Percentiles rank a stretch among this genome's conserved stretches.
Evolutionary conservation across 1,140 invertebrate species (phyloP).

Genomic region (Diabrotica virgifera): DNA sequence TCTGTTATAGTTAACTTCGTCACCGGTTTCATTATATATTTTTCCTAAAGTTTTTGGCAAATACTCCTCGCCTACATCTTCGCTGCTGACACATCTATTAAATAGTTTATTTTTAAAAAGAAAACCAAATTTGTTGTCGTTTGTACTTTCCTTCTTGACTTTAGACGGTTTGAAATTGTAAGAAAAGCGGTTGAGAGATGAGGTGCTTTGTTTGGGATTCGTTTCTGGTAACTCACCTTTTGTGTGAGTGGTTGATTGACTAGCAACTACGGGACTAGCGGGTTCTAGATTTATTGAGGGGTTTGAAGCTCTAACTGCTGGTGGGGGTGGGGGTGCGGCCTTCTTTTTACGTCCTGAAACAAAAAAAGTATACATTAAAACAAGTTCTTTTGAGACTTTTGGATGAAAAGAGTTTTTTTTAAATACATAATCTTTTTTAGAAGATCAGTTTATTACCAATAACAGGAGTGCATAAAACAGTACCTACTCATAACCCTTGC

Average conservation of each 20-base stretch:
- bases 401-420: no score
- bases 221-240: conserved; percentile 21
- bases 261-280: conserved; percentile 49
- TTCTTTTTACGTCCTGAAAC: conserved; percentile 48
- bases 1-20: not conserved
- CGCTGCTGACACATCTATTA: conserved; percentile 1
- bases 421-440: no score
- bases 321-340: conserved; percentile 45
- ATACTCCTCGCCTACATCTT: not conserved
- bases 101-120: conserved; percentile 8
- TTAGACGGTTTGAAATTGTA: not conserved
- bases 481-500: no score
- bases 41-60: not conserved
- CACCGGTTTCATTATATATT: not conserved
- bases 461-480: no score
- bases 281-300: conserved; percentile 33
- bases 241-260: conserved; percentile 34
- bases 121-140: not conserved
- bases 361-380: conserved; percentile 12
- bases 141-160: conserved; percentile 8
- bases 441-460: no score
- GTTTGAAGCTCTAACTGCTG: conserved; percentile 31
- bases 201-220: not conserved
- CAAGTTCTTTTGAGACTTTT: no score
- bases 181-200: not conserved